A percentile compares a stretch with the other conserved stretches of the same genome.
Evolutionary conservation across 2,113 vertebrate species (phyloP).

Genomic region (Periophthalmus modestus): DNA sequence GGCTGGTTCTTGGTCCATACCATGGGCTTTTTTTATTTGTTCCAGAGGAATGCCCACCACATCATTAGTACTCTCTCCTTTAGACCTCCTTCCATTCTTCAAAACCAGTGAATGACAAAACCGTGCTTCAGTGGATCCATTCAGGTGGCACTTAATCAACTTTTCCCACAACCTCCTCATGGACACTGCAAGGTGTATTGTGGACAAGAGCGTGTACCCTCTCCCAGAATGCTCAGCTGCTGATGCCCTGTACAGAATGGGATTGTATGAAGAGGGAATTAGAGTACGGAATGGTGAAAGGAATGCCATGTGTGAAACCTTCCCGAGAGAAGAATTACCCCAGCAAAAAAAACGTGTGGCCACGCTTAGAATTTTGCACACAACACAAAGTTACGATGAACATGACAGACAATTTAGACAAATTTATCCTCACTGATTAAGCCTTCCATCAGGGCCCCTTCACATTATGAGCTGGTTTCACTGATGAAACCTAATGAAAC

Average conservation of each 20-base stretch:
- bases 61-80: slow-evolving; percentile 70
- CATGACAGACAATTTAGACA: not conserved
- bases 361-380: slow-evolving; percentile 8
- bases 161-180: slow-evolving; percentile 72
- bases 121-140: slow-evolving; percentile 67
- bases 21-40: slow-evolving; percentile 66
- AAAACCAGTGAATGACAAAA: slow-evolving; percentile 72
- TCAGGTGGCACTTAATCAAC: slow-evolving; percentile 75
- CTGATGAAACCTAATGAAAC: too few relatives aligned
- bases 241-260: slow-evolving; percentile 31
- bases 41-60: slow-evolving; percentile 57
- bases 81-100: slow-evolving; percentile 52
- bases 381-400: slow-evolving; percentile 18
- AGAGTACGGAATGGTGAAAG: slow-evolving; percentile 51
- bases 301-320: slow-evolving; percentile 63
- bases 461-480: too few relatives aligned
- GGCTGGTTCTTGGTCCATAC: slow-evolving; percentile 59
- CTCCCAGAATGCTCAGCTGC: slow-evolving; percentile 48
- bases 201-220: slow-evolving; percentile 52
- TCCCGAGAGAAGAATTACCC: not conserved
- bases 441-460: not conserved
- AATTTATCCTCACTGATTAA: not conserved
- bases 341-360: too few relatives aligned
- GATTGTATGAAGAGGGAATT: slow-evolving; percentile 66
- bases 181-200: slow-evolving; percentile 64